Evolutionary conservation across 2,888 invertebrate species (phyloP), one percentile per base, ranked within the genome.

Genomic region (Augochlorella aurata): DNA sequence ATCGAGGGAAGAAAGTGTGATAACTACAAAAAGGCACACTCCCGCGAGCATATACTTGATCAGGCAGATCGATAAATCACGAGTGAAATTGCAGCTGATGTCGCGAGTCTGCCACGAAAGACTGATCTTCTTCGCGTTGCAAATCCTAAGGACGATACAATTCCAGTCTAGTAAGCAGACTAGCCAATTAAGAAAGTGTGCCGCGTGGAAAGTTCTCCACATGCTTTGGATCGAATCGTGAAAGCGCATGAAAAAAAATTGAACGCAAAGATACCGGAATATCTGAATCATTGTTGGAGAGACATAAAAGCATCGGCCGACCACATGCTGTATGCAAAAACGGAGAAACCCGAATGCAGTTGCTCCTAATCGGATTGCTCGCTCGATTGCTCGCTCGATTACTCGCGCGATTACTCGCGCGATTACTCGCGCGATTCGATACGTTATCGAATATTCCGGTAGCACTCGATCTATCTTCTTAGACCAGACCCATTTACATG

Each of bases 141-240:
- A 16, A 8, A 58, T 72, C 54, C 44, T 18, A 16, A 9, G 58
- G 21, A 50, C 50, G 76, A 82, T 78, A 79, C 71, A 70, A 79
- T 85, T 88, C 83, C 75, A 83, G 63, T 83, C 85, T 83, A 80
- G 10, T 88, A 87, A 88, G 73, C 83, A 84, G 79, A 65, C 50
- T 61, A 72, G 21, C n/a, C n/a, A 10, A 44, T 75, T 4, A 70
- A 63, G 84, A 85, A 87, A 88, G 86, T 85, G 44, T 87, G 83
- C 44, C 88, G n/a, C 10, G 38, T n/a, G 38, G 38, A 63, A 63
- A 63, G 38, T 63, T 63, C 29, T 9, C 10, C 29, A 4, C 63
- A 44, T 63, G 9, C 63, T 63, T n/a, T 0, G 18, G 18, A 63
- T 10, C 4, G n/a, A 63, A 63, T 10, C n/a, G 63, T n/a, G 38